Evolutionary conservation across 2,888 invertebrate species (phyloP).

Genomic region (Clunio marinus): DNA sequence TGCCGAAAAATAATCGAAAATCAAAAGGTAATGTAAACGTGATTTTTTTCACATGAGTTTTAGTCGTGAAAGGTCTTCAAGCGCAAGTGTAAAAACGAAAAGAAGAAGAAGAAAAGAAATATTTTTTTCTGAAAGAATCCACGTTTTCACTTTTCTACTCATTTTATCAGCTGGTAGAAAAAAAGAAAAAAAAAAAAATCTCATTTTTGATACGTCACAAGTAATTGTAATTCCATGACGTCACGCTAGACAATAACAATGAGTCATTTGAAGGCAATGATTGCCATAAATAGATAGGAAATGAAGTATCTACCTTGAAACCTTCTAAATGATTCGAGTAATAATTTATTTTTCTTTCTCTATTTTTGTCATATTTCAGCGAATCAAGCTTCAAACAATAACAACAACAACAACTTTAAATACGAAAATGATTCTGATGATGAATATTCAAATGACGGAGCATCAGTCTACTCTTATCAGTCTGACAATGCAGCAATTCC

Average conservation of each 20-base stretch:
- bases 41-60: neutral
- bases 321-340: neutral
- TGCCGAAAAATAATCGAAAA: slow-evolving; percentile 49
- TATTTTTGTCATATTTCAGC: too few relatives aligned
- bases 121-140: neutral
- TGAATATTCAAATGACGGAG: slow-evolving; percentile 74
- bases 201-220: too few relatives aligned
- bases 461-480: slow-evolving; percentile 71
- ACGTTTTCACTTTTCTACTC: slow-evolving; percentile 32
- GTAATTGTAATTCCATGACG: too few relatives aligned
- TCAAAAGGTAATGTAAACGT: slow-evolving; percentile 46
- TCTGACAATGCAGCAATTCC: slow-evolving; percentile 59
- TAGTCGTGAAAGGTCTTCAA: neutral
- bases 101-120: neutral
- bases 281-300: too few relatives aligned
- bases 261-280: too few relatives aligned
- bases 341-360: too few relatives aligned
- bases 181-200: too few relatives aligned
- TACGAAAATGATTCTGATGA: slow-evolving; percentile 71
- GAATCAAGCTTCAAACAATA: neutral
- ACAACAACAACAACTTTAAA: too few relatives aligned
- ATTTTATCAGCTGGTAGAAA: too few relatives aligned
- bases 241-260: too few relatives aligned
- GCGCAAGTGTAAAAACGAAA: neutral
- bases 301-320: too few relatives aligned